These are phyloP conservation scores for Drosophila mettleri DNA, from an alignment of 2,888 invertebrate genomes.

Conservation along the genomic window DNA sequence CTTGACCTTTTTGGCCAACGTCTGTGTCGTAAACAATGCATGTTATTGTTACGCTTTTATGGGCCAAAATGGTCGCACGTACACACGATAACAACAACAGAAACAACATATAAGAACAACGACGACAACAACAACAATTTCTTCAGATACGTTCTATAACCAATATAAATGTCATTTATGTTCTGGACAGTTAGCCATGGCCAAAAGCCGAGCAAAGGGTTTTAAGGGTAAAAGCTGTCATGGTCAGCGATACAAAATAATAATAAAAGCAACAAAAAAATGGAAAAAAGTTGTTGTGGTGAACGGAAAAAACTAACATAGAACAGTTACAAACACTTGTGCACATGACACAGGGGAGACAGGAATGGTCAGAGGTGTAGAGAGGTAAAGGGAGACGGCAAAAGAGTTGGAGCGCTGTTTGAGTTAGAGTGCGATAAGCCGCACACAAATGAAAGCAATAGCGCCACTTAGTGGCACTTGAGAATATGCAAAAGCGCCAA, in stretches of 20 bases:
- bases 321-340: constrained; percentile 53
- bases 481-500: constrained; percentile 75
- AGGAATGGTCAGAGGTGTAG: background rate
- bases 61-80: constrained; percentile 57
- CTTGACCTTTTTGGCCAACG: constrained; percentile 69
- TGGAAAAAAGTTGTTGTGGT: constrained; percentile 3
- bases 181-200: constrained; percentile 63
- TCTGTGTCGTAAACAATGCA: constrained; percentile 62
- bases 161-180: constrained; percentile 80
- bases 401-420: constrained; percentile 29
- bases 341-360: constrained; percentile 50
- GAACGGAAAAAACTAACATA: constrained; percentile 32
- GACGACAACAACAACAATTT: constrained; percentile 44
- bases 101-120: constrained; percentile 10
- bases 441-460: constrained; percentile 70
- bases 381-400: too few species aligned
- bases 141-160: constrained; percentile 73
- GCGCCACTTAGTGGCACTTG: constrained; percentile 78
- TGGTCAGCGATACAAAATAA: constrained; percentile 65
- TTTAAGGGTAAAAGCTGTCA: constrained; percentile 61
- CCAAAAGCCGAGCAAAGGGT: constrained; percentile 23
- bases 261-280: constrained; percentile 7
- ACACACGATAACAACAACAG: constrained; percentile 58
- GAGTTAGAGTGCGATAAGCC: constrained; percentile 70
- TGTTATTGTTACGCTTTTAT: constrained; percentile 71